Evolutionary conservation across 2,888 invertebrate genomes (phyloP), one percentile per base, ranked within the genome.

Genomic region (Drosophila flavopinicola): DNA sequence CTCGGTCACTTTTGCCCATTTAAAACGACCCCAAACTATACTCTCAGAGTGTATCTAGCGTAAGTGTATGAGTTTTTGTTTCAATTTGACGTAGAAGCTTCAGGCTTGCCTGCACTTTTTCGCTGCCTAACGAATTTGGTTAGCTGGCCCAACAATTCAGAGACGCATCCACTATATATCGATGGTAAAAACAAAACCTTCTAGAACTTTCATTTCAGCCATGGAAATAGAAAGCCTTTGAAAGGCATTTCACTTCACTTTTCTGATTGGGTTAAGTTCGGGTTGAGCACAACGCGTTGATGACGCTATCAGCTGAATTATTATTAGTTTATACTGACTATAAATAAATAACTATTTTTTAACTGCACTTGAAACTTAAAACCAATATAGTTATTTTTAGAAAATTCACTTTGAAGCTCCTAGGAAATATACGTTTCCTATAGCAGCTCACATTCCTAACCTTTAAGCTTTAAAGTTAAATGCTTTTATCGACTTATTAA

Each of bases 41-140:
- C 42, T 41, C 9, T 29, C 29, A 24, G 33, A 48, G 24, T 45
- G 56, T 53, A 10, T 39, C 33, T 27, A 24, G 9, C 24, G 6
- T 27, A 23, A 29, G 7, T 52, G 37, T 44, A 9, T 29, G 27
- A 35, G 35, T 42, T 13, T 49, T 37, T 51, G 32, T 53, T 85
- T 80, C 76, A 85, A 85, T 80, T 82, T 85, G 74, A 68, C 51
- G 42, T 41, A 57, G 56, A 60, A 66, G 66, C 64, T 84, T 78
- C 67, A 75, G 77, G 64, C 42, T 56, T 51, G 42, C 25, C 41
- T 58, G 54, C 47, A 39, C 15, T 64, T 63, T 51, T 59, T 64
- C 23, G 27, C 52, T 63, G 60, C 23, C 51, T 25, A 57, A 44
- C 24, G 59, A 60, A 78, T 69, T 63, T 56, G 56, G 48, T 61